These are phyloP conservation scores for Hydrochoerus hydrochaeris DNA, from an alignment of 2,113 vertebrate species.

Conservation along the genomic window DNA sequence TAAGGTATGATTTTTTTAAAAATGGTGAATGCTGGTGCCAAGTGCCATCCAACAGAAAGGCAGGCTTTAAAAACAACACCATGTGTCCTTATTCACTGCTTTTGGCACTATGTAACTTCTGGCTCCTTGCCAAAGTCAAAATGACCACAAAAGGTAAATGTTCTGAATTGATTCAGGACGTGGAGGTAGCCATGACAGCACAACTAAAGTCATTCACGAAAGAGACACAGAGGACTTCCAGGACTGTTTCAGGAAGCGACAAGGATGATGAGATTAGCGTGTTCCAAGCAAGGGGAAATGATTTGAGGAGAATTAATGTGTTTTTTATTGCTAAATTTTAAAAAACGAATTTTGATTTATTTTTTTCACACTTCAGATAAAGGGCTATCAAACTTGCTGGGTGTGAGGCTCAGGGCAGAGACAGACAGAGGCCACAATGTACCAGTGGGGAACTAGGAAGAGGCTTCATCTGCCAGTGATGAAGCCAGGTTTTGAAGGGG, in stretches of 20 bases:
- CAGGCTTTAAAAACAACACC: not conserved
- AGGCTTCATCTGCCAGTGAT: fast-evolving
- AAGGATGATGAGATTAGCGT: not conserved
- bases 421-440: not conserved
- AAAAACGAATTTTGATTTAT: not conserved
- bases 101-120: not conserved
- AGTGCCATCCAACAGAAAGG: not conserved
- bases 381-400: not conserved
- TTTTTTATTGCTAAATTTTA: not conserved
- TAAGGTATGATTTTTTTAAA: not conserved
- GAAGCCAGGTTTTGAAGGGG: not conserved
- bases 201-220: not conserved
- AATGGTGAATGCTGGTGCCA: not conserved
- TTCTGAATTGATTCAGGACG: not conserved
- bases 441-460: not conserved
- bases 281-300: not conserved
- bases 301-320: not conserved
- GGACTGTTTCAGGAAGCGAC: not conserved
- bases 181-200: not conserved
- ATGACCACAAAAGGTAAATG: not conserved
- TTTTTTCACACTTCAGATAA: not conserved
- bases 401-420: not conserved
- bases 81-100: not conserved
- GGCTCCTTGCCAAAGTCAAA: not conserved
- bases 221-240: not conserved